These are phyloP conservation scores for Hydra vulgaris DNA, from an alignment of 30 jellyfish, hydroid and myxozoan genomes.

Conservation along the genomic window DNA sequence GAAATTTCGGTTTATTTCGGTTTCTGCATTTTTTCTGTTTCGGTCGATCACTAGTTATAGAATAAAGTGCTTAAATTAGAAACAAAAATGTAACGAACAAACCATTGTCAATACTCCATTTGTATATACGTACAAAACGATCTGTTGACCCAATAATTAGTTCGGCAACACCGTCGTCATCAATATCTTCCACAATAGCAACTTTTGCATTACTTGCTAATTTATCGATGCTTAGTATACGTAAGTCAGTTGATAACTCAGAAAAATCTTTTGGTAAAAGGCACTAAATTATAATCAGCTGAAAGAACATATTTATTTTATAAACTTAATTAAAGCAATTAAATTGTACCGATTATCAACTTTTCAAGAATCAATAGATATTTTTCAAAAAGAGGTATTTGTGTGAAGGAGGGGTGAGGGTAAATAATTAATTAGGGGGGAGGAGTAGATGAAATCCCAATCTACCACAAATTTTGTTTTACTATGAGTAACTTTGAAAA, in stretches of 20 bases:
- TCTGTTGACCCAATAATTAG: conserved; percentile 64
- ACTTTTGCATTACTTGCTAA: conserved; percentile 65
- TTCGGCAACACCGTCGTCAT: conserved; percentile 66
- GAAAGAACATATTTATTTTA: not conserved
- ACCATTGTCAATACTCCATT: conserved; percentile 38
- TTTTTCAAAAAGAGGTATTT: no score
- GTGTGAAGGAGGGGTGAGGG: no score
- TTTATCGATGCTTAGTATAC: conserved; percentile 17
- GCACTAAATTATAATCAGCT: no score
- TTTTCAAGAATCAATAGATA: no score
- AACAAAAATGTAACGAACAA: not conserved
- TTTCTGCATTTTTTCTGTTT: not conserved
- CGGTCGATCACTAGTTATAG: not conserved
- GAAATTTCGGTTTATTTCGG: no score
- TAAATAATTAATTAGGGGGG: no score
- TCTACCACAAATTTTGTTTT: no score
- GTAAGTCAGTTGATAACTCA: not conserved
- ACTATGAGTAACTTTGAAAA: no score
- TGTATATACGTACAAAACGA: conserved; percentile 63
- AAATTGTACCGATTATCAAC: no score
- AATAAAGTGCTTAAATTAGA: not conserved
- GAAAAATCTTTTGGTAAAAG: not conserved
- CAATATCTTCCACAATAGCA: conserved; percentile 61
- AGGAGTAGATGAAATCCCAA: no score
- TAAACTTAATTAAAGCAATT: not conserved